Evolutionary conservation across 1,140 invertebrate species (phyloP), one percentile per base, ranked within the genome.

Genomic region (Dinoponera quadriceps): DNA sequence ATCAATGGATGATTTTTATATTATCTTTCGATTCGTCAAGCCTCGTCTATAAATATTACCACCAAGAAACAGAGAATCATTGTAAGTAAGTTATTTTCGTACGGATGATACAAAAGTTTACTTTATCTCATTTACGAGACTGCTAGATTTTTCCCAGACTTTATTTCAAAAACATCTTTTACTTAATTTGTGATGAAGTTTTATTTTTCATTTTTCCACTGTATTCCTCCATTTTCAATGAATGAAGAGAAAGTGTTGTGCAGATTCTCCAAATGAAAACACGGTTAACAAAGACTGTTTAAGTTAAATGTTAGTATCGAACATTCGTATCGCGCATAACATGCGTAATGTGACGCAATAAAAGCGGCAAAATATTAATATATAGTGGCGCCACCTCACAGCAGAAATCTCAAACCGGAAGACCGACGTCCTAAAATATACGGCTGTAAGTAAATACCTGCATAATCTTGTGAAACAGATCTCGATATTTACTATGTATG

Each of bases 311-410:
- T 0, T 14, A 33, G 16, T 13, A 49, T 33, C 20, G 9, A 11
- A 73, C 62, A 73, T 73, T 81, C 29, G 0, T 29, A 60, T 59
- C 0, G 22, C 13, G 1, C 18, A 16, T 51, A 29, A 0, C 2
- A 27, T 49, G 16, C 27, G 9, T 48, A 74, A 59, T 59, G n/a
- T n/a, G 0, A 20, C 29, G 2, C 3, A 27, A 13, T 38, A 38
- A 27, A 78, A 29, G 66, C 48, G 25, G 20, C 13, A 63, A 66
- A 59, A 71, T 62, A 62, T 22, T n/a, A 65, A 3, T 18, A 66
- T 78, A 62, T 51, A 29, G 84, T 89, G 84, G 84, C 87, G 87
- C 88, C 88, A 89, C 62, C 88, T 89, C 27, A 59, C 82, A 62
- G 84, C 57, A 57, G 75, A 72, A 82, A 63, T 68, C 65, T 44